Base-by-base conservation (phyloP, 1,140 invertebrate genomes). In the Heterodera carotae region DNA sequence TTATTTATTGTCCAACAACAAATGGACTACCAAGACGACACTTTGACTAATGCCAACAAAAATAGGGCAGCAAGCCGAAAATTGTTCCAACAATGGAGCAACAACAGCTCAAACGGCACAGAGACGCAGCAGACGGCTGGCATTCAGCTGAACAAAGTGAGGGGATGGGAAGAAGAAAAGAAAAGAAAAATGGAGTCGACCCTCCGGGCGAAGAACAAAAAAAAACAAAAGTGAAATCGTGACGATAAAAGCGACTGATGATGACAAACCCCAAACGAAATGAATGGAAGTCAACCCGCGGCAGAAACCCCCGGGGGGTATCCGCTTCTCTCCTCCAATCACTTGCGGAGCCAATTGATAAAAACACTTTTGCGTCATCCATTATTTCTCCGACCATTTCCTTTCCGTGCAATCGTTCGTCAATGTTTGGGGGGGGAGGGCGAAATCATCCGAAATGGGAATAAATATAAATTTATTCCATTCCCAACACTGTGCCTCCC, bases 1-100 rank as follows among this genome's bases (percentile, higher is more conserved):
- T 8, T 6, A 56, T 56, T 43, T 43, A 56, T 56, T 56, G 22
- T 22, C 48, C 12, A 43, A 43, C 39, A 43, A 43, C 6, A 66
- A 31, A 74, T 62, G 34, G 48, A 74, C 31, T 74, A 74, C 39
- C 25, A 39, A 27, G 64, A 74, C 64, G 56, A 64, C 64, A 59
- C 56, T 18, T 5, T 74, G 25, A 64, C 71, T 18, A 60, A 15
- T 73, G 39, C 48, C 25, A 27, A 25, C 36, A 74, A 62, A 34
- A 56, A 64, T 12, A 64, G 56, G 39, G 34, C 64, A 12, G 48
- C 62, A 12, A 73, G 53, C 27, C 69, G 56, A 22, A 72, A 72
- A 72, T 60, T 66, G 62, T 66, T 72, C 62, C 56, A 64, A 34
- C 27, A 74, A 43, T 74, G 29, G 48, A 29, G 71, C 31, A 62